These are phyloP conservation scores for Oxycera nigricornis DNA, from an alignment of 2,888 invertebrate genomes.

Conservation along the genomic window DNA sequence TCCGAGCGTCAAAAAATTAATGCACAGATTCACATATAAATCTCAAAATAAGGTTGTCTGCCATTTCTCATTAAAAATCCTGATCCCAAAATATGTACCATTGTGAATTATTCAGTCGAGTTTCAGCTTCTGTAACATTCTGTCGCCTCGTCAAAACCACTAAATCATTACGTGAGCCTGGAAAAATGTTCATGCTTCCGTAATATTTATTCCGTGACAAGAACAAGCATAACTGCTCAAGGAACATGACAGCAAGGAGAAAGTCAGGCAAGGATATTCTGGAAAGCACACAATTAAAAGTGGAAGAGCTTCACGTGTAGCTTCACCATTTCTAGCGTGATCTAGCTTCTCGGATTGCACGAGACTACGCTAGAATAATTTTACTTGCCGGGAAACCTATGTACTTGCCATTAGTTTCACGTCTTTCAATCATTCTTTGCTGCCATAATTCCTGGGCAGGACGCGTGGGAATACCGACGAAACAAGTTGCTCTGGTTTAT, in stretches of 20 bases:
- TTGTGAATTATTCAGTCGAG: neutral
- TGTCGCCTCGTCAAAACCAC: constrained; percentile 8
- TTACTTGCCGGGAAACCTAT: neutral
- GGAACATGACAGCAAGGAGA: neutral
- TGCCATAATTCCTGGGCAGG: constrained; percentile 12
- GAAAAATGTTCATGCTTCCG: neutral
- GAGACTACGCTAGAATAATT: neutral
- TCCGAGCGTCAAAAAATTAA: too few species aligned
- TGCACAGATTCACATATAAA: too few species aligned
- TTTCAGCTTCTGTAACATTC: neutral
- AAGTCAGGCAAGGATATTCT: neutral
- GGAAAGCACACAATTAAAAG: constrained; percentile 25
- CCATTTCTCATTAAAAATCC: constrained; percentile 23
- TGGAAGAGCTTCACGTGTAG: constrained; percentile 11
- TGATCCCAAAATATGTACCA: neutral
- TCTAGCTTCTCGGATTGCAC: neutral
- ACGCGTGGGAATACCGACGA: constrained; percentile 2
- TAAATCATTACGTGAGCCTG: constrained; percentile 11
- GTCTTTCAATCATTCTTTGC: constrained; percentile 29
- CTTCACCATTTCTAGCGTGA: neutral
- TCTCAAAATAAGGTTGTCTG: too few species aligned
- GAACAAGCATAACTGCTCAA: constrained; percentile 16
- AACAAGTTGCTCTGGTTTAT: too few species aligned
- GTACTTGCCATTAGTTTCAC: constrained; percentile 37
- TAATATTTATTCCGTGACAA: constrained; percentile 15